Evolutionary conservation across 2,113 vertebrate genomes (phyloP).

Genomic region (Murina feae): DNA sequence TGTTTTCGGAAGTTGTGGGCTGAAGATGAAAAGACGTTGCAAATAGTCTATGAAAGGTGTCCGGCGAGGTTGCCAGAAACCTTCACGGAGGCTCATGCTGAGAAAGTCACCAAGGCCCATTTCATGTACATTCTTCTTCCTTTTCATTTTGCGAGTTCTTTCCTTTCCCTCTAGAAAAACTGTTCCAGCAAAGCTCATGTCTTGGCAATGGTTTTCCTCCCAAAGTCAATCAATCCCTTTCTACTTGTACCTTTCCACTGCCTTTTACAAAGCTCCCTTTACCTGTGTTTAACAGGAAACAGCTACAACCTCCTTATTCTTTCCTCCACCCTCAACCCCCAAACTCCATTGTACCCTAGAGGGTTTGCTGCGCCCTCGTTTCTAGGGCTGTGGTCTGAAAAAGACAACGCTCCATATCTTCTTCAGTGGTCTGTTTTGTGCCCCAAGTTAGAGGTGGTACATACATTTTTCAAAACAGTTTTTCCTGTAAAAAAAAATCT

Average conservation of each 20-base stretch:
- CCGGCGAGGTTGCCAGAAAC: not conserved
- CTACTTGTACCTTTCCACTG: not conserved
- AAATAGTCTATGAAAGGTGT: not conserved
- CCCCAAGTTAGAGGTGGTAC: not conserved
- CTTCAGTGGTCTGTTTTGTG: not conserved
- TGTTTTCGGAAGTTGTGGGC: slow-evolving; percentile 4
- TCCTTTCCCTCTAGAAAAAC: not conserved
- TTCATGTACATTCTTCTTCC: not conserved
- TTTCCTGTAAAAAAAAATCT: not conserved
- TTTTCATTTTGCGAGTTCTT: not conserved
- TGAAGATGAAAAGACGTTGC: not conserved
- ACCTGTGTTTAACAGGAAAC: slow-evolving; percentile 7
- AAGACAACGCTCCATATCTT: not conserved
- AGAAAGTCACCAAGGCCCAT: not conserved
- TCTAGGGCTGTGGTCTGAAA: not conserved
- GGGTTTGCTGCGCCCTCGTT: not conserved
- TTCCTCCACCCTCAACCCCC: not conserved
- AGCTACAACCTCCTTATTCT: not conserved
- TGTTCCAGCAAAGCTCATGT: not conserved
- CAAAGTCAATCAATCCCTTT: not conserved
- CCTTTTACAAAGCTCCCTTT: slow-evolving; percentile 10
- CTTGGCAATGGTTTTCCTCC: not conserved
- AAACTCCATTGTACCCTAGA: not conserved
- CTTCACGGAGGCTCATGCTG: not conserved
- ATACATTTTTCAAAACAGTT: slow-evolving; percentile 1